phyloP scores from a whole-genome alignment of 2,797 vertebrate genomes.

The Silurus lanzhouensis region DNA sequence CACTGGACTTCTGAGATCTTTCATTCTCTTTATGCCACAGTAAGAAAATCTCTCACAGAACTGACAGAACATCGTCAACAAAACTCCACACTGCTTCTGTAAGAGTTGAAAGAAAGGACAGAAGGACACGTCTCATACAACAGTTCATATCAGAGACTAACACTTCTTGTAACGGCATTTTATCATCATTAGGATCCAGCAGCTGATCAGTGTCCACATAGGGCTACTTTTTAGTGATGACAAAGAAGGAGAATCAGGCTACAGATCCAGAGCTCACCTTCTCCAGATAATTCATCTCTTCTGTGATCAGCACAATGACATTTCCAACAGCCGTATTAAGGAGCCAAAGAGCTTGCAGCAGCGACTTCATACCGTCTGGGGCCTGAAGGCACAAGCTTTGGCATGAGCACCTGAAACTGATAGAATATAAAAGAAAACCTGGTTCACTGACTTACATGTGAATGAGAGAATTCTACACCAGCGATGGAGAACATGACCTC shows the following conservation, averaged over 20 bases:
- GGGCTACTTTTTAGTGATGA: conserved; percentile 26
- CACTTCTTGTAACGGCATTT: too few species aligned
- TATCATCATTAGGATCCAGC: conserved; percentile 39
- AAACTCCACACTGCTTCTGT: conserved; percentile 86
- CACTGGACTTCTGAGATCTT: not conserved
- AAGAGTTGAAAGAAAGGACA: not conserved
- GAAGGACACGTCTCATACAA: not conserved
- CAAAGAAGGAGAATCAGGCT: not conserved
- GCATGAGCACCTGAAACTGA: not conserved
- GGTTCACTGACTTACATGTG: conserved; percentile 74
- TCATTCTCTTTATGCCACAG: conserved; percentile 94
- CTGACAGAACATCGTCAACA: conserved; percentile 95
- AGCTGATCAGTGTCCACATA: conserved; percentile 79
- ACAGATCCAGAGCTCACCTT: conserved; percentile 77
- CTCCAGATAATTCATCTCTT: conserved; percentile 86
- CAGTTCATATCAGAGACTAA: too few species aligned
- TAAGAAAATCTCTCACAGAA: conserved; percentile 98
- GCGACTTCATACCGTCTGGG: conserved; percentile 94
- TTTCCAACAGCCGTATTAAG: conserved; percentile 94
- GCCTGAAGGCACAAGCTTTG: conserved; percentile 70
- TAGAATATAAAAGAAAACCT: not conserved
- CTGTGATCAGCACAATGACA: conserved; percentile 90
- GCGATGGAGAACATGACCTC: conserved; percentile 98
- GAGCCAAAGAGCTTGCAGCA: conserved; percentile 94
- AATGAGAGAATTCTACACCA: conserved; percentile 95